Percentiles rank a stretch among this genome's conserved stretches.
phyloP scores from a whole-genome alignment of 2,797 vertebrate species.

The Clarias pachynema region DNA sequence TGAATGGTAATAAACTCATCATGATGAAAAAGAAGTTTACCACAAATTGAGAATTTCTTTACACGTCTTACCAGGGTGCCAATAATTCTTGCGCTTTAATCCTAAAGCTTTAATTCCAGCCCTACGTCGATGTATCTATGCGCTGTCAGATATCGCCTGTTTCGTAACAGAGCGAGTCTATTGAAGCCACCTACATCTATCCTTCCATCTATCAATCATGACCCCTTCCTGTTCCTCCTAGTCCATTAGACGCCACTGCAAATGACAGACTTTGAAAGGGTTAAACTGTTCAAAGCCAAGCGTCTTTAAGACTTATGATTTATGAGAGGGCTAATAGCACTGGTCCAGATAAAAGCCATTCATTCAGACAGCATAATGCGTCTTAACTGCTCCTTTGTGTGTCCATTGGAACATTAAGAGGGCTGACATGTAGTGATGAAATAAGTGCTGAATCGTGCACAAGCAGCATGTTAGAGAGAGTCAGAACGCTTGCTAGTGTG shows the following conservation, averaged over 20 bases:
- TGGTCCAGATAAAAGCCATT: conserved; percentile 57
- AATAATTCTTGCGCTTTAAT: neutral
- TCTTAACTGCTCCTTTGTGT: conserved; percentile 59
- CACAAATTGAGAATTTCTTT: neutral
- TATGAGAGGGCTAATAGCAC: conserved; percentile 56
- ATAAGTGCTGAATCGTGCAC: conserved; percentile 50
- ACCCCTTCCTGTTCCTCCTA: conserved; percentile 22
- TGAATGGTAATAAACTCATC: no score
- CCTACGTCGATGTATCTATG: neutral
- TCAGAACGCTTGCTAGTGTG: neutral
- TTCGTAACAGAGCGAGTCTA: neutral
- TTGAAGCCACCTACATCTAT: conserved; percentile 11
- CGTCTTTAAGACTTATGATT: conserved; percentile 58
- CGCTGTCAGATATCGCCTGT: neutral
- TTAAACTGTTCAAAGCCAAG: conserved; percentile 53
- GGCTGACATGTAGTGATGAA: conserved; percentile 57
- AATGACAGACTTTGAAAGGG: conserved; percentile 47
- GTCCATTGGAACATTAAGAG: conserved; percentile 53
- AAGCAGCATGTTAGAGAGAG: conserved; percentile 38
- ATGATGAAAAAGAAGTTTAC: neutral
- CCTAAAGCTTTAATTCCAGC: neutral
- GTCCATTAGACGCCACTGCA: conserved; percentile 39
- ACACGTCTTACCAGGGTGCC: neutral
- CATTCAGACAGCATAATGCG: conserved; percentile 58
- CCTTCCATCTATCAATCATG: conserved; percentile 32